A percentile compares a stretch with the other conserved stretches of the same genome.
Evolutionary conservation across 1,140 invertebrate species (phyloP).

Genomic region (Drosophila orena): DNA sequence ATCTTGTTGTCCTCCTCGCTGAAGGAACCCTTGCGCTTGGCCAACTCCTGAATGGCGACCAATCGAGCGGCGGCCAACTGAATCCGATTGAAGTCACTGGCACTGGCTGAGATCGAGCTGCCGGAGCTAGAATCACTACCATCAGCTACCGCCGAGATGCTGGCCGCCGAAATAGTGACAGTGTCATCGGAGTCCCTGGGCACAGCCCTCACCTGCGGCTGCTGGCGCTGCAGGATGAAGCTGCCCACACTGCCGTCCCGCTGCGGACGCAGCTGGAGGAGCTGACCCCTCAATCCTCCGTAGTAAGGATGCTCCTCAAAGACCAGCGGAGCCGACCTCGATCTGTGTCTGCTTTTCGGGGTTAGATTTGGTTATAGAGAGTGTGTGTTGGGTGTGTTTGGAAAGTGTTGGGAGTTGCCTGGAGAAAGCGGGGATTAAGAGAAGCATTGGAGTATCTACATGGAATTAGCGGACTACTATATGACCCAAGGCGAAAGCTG

Average conservation of each 20-base stretch:
- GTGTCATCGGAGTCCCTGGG: slow-evolving; percentile 63
- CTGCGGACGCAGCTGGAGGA: slow-evolving; percentile 64
- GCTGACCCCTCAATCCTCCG: slow-evolving; percentile 87
- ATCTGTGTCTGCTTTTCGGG: slow-evolving; percentile 78
- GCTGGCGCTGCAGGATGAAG: slow-evolving; percentile 50
- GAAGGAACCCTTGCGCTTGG: slow-evolving; percentile 85
- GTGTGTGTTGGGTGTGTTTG: slow-evolving; percentile 31
- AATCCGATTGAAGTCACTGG: slow-evolving; percentile 84
- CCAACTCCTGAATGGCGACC: slow-evolving; percentile 85
- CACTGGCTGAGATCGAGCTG: slow-evolving; percentile 59
- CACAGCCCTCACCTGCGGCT: slow-evolving; percentile 42
- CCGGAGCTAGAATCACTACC: slow-evolving; percentile 53
- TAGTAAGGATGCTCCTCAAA: slow-evolving; percentile 86
- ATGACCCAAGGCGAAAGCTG: slow-evolving; percentile 32
- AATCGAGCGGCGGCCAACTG: slow-evolving; percentile 85
- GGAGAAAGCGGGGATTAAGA: slow-evolving; percentile 20
- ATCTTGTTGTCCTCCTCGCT: slow-evolving; percentile 84
- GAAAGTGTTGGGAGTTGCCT: slow-evolving; percentile 15
- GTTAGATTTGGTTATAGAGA: slow-evolving; percentile 50
- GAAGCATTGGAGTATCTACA: slow-evolving; percentile 45
- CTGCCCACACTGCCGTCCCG: slow-evolving; percentile 53
- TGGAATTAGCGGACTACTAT: slow-evolving; percentile 42
- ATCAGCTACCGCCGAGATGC: slow-evolving; percentile 71
- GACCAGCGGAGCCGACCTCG: slow-evolving; percentile 50
- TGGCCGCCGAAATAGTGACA: slow-evolving; percentile 65